Evolutionary conservation across 92 coral and sea anemone genomes (phyloP), one percentile per base, ranked within the genome.

Genomic region (Hydrozoanthus gracilis): DNA sequence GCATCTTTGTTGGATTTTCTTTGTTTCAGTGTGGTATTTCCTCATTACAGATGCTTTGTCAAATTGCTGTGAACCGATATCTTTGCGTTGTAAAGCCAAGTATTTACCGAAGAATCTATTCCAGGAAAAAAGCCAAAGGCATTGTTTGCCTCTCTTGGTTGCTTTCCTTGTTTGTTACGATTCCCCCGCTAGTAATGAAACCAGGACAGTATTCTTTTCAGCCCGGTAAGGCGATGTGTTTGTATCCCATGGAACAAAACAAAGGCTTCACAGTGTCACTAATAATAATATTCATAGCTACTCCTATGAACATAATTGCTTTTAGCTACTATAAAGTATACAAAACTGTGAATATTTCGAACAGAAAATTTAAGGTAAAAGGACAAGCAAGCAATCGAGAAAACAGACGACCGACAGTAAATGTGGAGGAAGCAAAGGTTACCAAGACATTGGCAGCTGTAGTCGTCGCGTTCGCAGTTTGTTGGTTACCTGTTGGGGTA

Each of bases 401-500:
- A 18, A 65, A 50, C 62, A 48, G 52, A 7, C 88, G 77, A 18
- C 90, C 87, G 15, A 82, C 90, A 74, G 89, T 89, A 39, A 84
- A 86, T 62, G 89, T 94, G 4, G 86, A 86, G 56, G 97, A 94
- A 80, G 92, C 92, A 5, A 94, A 94, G 82, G 89, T 94, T 54
- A 91, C 95, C 51, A 92, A 88, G 69, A 94, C 93, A 3, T 71
- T 94, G 51, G 93, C 87, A 0, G 93, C 39, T 27, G 39, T 94
- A 2, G 87, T 94, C 60, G 90, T 82, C 2, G 93, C 95, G 27
- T 94, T 91, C 75, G 84, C 90, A 0, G 44, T 84, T 76, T 94
- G 95, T 45, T 94, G 97, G 93, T 78, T 94, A 79, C 97, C 95
- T 16, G 78, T 94, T 9, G 83, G 87, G 8, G 76, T 90, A 4